phyloP scores from a whole-genome alignment of 2,113 vertebrate genomes.

The Hippocampus barbouri region DNA sequence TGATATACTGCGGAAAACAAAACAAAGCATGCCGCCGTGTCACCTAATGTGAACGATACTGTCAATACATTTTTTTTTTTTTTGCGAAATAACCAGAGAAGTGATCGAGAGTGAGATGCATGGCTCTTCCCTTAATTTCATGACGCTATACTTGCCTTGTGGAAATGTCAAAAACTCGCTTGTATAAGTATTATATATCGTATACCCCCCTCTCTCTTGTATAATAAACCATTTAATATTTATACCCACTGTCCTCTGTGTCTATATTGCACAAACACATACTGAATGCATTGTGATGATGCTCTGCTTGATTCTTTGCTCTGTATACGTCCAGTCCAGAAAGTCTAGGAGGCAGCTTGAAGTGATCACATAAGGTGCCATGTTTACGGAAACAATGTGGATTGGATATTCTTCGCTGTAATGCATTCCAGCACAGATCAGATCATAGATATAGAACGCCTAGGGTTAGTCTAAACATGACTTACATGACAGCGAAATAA shows the following conservation, averaged over 20 bases:
- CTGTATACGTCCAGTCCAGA: constrained; percentile 37
- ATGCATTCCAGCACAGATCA: constrained; percentile 8
- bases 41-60: constrained; percentile 33
- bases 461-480: neutral
- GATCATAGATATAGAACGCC: neutral
- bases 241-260: constrained; percentile 38
- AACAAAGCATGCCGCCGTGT: constrained; percentile 45
- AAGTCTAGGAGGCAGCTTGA: constrained; percentile 51
- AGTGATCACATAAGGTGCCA: constrained; percentile 56
- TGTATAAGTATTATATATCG: neutral
- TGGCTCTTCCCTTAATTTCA: neutral
- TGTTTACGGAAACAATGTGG: constrained; percentile 62
- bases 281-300: constrained; percentile 70
- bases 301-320: constrained; percentile 71
- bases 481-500: neutral
- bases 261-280: constrained; percentile 57
- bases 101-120: constrained; percentile 6
- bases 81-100: constrained; percentile 29
- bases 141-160: constrained; percentile 16
- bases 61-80: constrained; percentile 21
- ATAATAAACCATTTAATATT: constrained; percentile 3
- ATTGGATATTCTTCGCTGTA: constrained; percentile 25
- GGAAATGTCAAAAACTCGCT: neutral
- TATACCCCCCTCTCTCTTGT: neutral
- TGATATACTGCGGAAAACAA: constrained; percentile 18